Percentiles rank a stretch among this genome's conserved stretches.
These are phyloP conservation scores for Metacarcinus magister DNA, from an alignment of 2,888 invertebrate species.

Conservation along the genomic window DNA sequence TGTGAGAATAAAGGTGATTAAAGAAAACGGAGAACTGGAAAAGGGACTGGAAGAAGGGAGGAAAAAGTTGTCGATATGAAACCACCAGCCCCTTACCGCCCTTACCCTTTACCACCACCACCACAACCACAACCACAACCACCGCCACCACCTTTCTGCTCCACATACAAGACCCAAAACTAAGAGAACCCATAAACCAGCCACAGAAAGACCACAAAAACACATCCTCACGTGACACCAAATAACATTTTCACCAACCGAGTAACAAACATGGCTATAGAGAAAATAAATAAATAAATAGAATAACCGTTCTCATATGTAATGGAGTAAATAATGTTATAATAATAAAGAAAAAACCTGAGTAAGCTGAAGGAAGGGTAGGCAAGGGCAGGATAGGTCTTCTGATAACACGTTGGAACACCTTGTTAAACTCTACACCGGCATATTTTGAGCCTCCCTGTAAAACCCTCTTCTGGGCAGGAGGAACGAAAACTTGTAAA, in stretches of 20 bases:
- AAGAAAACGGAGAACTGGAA: not conserved
- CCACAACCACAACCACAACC: not conserved
- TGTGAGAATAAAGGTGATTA: not conserved
- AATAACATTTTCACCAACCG: too few species aligned
- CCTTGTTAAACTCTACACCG: not conserved
- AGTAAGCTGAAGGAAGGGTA: not conserved
- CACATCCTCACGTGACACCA: not conserved
- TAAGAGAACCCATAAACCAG: not conserved
- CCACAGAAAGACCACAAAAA: not conserved
- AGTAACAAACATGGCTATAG: not conserved
- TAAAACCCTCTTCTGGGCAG: not conserved
- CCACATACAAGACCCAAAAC: not conserved
- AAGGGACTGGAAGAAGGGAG: not conserved
- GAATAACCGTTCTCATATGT: not conserved
- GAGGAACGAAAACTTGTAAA: constrained; percentile 18
- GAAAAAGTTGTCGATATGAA: not conserved
- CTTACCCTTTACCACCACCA: not conserved
- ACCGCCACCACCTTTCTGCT: not conserved
- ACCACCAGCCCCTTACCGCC: not conserved
- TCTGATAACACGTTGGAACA: not conserved
- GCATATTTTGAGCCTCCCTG: not conserved
- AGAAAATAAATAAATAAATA: not conserved
- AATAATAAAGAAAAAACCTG: not conserved
- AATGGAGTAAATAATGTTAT: not conserved
- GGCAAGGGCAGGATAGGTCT: not conserved